Evolutionary conservation across 2,888 invertebrate genomes (phyloP), one percentile per base, ranked within the genome.

Genomic region (Drosophila meridionalis): DNA sequence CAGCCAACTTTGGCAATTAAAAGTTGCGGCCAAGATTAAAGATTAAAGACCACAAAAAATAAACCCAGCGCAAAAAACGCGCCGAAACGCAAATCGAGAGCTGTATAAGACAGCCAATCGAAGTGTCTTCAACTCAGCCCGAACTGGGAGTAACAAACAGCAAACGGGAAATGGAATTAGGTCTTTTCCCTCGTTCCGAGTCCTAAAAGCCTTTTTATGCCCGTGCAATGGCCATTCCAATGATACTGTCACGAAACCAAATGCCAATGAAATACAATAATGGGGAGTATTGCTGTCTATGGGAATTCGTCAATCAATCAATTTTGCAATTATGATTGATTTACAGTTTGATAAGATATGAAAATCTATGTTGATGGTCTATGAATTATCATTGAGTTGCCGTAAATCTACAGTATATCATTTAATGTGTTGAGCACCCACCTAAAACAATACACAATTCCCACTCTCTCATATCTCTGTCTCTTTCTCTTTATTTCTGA

Each of bases 1-100:
- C 28, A 52, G 30, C 42, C 40, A 89, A 71, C 82, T 86, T 86
- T 86, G 60, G 77, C 90, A 86, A 86, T 86, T 86, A 86, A 85
- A 86, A 86, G 53, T 86, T 86, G 73, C 43, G 60, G 66, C 60
- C 55, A 76, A 69, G 55, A 48, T 48, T 40, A 47, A 75, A 74
- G 63, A 45, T n/a, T 6, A 34, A 52, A 52, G 9, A 28, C 30
- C 28, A n/a, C 30, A 48, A 20, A 42, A n/a, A 14, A 53, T 20
- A 20, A 20, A 20, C 20, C 20, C 20, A 20, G 20, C 20, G 20
- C n/a, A 20, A 20, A 20, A 11, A 30, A n/a, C 9, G 38, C 9
- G 56, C 8, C n/a, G 30, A 42, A 47, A 14, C 38, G 12, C 32
- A 58, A 55, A 47, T 20, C 30, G 32, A 42, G 36, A 42, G 34